phyloP scores from a whole-genome alignment of 2,888 invertebrate genomes.

The Thymelicus lineola region DNA sequence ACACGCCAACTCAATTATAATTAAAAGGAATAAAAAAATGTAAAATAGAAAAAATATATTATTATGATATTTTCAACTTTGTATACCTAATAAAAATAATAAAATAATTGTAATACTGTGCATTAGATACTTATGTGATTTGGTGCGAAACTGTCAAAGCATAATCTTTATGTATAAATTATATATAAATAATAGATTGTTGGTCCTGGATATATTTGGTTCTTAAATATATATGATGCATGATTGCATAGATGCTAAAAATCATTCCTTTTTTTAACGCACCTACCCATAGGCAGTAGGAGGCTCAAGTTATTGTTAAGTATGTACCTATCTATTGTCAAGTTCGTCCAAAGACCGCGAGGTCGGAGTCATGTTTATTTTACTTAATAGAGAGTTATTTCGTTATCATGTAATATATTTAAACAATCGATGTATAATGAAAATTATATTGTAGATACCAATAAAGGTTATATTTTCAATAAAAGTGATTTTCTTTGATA shows the following conservation, averaged over 20 bases:
- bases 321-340: constrained; percentile 52
- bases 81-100: not conserved
- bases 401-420: constrained; percentile 77
- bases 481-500: constrained; percentile 40
- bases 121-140: not conserved
- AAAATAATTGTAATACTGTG: not conserved
- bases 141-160: not conserved
- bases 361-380: constrained; percentile 81
- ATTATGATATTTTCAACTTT: not conserved
- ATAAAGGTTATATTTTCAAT: constrained; percentile 74
- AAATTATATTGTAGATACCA: constrained; percentile 78
- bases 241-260: not conserved
- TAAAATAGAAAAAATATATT: not conserved
- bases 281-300: constrained; percentile 12
- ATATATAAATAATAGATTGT: not conserved
- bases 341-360: constrained; percentile 68
- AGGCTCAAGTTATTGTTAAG: constrained; percentile 44
- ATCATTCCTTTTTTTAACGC: not conserved
- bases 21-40: not conserved
- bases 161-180: not conserved
- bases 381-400: constrained; percentile 66
- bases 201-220: too few species aligned
- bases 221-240: too few species aligned
- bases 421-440: constrained; percentile 65
- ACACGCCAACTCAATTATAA: not conserved